Conservation (phyloP, 2,797 vertebrate genomes). For the Amblyraja radiata region DNA sequence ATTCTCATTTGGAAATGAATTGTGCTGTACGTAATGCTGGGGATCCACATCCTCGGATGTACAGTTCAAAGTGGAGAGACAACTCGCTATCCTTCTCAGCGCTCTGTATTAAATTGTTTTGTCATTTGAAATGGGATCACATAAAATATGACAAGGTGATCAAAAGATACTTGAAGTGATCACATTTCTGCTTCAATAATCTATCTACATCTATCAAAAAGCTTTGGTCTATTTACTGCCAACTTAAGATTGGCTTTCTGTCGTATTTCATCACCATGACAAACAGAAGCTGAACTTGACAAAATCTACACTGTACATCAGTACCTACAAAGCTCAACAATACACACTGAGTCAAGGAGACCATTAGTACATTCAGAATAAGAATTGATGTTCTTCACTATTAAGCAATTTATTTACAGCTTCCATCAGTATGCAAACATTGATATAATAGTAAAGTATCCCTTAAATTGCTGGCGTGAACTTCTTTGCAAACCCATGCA, state of each 20-base stretch:
- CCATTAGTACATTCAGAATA: not conserved
- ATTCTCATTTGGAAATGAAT: not conserved
- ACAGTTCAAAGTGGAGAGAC: no score
- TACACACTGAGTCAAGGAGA: not conserved
- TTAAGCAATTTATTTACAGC: not conserved
- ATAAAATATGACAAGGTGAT: constrained; percentile 10
- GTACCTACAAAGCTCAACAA: not conserved
- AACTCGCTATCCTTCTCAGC: not conserved
- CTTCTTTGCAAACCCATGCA: not conserved
- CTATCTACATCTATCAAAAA: not conserved
- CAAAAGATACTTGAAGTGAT: not conserved
- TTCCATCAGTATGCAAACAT: not conserved
- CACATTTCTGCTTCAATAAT: not conserved
- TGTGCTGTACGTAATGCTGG: not conserved
- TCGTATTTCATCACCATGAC: not conserved
- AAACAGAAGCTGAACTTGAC: not conserved
- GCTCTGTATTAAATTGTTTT: not conserved
- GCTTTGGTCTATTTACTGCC: constrained; percentile 2
- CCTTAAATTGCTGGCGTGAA: not conserved
- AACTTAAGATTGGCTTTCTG: not conserved
- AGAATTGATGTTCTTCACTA: not conserved
- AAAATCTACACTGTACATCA: not conserved
- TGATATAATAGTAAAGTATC: not conserved
- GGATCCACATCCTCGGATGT: not conserved
- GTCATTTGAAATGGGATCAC: constrained; percentile 1